Evolutionary conservation across 1,140 invertebrate species (phyloP), one percentile per base, ranked within the genome.

Genomic region (Saccostrea glomerata): DNA sequence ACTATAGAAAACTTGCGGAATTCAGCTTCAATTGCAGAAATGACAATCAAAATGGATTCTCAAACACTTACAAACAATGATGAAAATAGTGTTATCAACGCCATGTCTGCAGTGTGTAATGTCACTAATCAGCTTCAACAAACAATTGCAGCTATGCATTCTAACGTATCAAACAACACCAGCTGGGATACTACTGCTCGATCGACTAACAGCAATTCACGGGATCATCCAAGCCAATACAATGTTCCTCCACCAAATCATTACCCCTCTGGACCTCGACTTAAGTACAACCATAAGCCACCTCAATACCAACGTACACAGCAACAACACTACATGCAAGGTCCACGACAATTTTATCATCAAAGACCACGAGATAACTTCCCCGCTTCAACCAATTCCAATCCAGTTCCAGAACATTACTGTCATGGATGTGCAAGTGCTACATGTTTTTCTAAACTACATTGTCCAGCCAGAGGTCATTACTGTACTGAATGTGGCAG

Each of bases 341-440:
- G 17, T 6, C 6, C 0, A n/a, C 55, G 7, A 20, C 20, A 17
- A 36, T 55, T 60, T 0, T 47, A 47, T 60, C 13, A 60, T 36
- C 60, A 63, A 15, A n/a, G n/a, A 47, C 6, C 40, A 47, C 40
- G 40, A 47, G 40, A 6, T 6, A 47, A 6, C 6, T 47, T 47
- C 40, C 40, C 40, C 6, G 6, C 40, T 47, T 47, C 40, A 47
- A 47, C 40, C 40, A 6, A 6, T 47, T 6, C 40, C 40, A 47
- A 47, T 6, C 40, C 40, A 47, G 40, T 47, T 47, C 40, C 40
- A 47, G 40, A 47, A 47, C 40, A 47, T 47, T 63, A 20, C 17
- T 87, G 86, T 30, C 15, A n/a, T 1, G 17, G 30, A 23, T 87
- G 73, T 63, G 86, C 73, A 83, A 55, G 66, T 87, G 56, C 47